These are phyloP conservation scores for Xestia sexstrigata DNA, from an alignment of 2,888 invertebrate genomes.

Conservation along the genomic window DNA sequence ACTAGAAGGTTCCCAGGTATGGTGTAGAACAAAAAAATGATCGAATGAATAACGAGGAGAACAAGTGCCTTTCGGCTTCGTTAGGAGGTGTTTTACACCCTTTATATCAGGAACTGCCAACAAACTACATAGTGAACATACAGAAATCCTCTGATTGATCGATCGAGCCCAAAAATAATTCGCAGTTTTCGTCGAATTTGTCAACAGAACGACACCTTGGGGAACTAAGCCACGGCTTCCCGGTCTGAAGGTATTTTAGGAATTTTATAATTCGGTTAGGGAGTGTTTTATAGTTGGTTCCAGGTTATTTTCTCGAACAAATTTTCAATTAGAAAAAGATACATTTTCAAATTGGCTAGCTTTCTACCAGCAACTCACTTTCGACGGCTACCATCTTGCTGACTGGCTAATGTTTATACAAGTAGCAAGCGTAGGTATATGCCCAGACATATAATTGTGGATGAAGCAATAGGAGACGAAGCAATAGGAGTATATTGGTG, in stretches of 20 bases:
- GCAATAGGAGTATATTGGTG: not conserved
- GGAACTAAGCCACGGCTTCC: constrained; percentile 65
- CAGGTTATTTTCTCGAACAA: not conserved
- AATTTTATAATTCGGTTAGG: constrained; percentile 34
- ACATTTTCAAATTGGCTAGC: not conserved
- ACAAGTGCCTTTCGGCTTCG: too few relatives aligned
- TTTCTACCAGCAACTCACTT: not conserved
- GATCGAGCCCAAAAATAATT: constrained; percentile 76
- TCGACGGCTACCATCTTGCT: not conserved
- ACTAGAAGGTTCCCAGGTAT: too few relatives aligned
- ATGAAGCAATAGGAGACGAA: not conserved
- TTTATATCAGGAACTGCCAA: constrained; percentile 30
- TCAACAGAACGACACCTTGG: constrained; percentile 80
- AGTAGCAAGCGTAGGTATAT: not conserved
- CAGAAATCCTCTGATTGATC: constrained; percentile 80
- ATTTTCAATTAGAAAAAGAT: not conserved
- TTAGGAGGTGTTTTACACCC: too few relatives aligned
- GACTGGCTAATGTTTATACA: not conserved
- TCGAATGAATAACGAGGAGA: too few relatives aligned
- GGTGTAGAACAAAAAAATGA: too few relatives aligned
- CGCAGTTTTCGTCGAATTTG: constrained; percentile 79
- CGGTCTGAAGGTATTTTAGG: constrained; percentile 49
- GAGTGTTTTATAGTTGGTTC: constrained; percentile 2
- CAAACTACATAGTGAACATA: constrained; percentile 52
- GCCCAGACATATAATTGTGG: not conserved